phyloP scores from a whole-genome alignment of 2,113 vertebrate genomes.

The Rhombomys opimus region DNA sequence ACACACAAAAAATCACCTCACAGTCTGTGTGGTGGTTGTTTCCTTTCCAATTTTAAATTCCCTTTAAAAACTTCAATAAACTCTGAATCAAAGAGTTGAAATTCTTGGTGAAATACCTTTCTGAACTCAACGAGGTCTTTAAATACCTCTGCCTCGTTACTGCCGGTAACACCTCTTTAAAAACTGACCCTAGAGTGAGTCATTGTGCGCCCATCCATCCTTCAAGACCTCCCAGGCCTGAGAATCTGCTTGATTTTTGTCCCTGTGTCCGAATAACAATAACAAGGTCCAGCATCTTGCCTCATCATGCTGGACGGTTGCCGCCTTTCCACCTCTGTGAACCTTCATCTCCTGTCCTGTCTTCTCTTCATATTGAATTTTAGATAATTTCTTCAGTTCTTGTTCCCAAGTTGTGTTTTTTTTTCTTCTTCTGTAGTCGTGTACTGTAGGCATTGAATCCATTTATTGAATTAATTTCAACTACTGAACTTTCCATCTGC shows the following conservation, averaged over 20 bases:
- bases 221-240: background rate
- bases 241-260: slow-evolving; percentile 1
- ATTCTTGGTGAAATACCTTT: background rate
- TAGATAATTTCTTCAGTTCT: slow-evolving; percentile 20
- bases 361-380: slow-evolving; percentile 7
- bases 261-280: background rate
- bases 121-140: background rate
- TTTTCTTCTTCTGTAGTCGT: background rate
- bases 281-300: background rate
- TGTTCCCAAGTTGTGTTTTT: background rate
- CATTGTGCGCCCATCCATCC: background rate
- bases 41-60: slow-evolving; percentile 12
- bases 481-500: background rate
- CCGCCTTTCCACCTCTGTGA: background rate
- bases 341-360: background rate
- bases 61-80: background rate
- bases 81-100: slow-evolving; percentile 33
- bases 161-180: background rate
- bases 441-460: background rate
- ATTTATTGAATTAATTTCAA: background rate
- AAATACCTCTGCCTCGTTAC: slow-evolving; percentile 6
- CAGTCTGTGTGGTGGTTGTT: background rate
- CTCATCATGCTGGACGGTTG: background rate
- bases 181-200: background rate
- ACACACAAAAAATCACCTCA: background rate